Percentiles rank a stretch among this genome's conserved stretches.
phyloP scores from a whole-genome alignment of 2,888 invertebrate species.

The Loripinus fragilis region DNA sequence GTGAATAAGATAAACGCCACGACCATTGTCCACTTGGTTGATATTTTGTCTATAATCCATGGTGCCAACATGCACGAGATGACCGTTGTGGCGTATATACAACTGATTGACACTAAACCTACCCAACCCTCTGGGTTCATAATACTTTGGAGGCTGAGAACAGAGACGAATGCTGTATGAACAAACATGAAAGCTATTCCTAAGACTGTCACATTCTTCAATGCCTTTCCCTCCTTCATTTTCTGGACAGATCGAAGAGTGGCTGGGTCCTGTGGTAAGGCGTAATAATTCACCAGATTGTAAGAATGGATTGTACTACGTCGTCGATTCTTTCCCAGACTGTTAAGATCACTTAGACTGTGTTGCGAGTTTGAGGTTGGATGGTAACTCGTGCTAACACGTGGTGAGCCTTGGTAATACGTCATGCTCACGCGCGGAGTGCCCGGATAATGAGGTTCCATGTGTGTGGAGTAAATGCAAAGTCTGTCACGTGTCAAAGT shows the following conservation, averaged over 20 bases:
- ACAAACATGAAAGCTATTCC: conserved; percentile 80
- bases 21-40: conserved; percentile 81
- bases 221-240: conserved; percentile 74
- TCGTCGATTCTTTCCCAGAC: conserved; percentile 65
- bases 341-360: conserved; percentile 51
- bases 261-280: conserved; percentile 65
- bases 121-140: conserved; percentile 76
- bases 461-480: conserved; percentile 30
- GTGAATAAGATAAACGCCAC: conserved; percentile 75
- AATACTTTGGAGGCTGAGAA: conserved; percentile 79
- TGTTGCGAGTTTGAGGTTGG: conserved; percentile 49
- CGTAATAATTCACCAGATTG: conserved; percentile 68
- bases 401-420: conserved; percentile 53
- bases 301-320: conserved; percentile 75
- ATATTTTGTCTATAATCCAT: conserved; percentile 76
- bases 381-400: conserved; percentile 53
- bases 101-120: conserved; percentile 79
- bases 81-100: conserved; percentile 79
- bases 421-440: conserved; percentile 53
- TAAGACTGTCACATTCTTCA: conserved; percentile 78
- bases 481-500: conserved; percentile 52
- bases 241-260: conserved; percentile 64
- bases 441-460: conserved; percentile 38
- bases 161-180: conserved; percentile 80
- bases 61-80: conserved; percentile 80